phyloP scores from a whole-genome alignment of 2,888 invertebrate species.

The Capitulum mitella region DNA sequence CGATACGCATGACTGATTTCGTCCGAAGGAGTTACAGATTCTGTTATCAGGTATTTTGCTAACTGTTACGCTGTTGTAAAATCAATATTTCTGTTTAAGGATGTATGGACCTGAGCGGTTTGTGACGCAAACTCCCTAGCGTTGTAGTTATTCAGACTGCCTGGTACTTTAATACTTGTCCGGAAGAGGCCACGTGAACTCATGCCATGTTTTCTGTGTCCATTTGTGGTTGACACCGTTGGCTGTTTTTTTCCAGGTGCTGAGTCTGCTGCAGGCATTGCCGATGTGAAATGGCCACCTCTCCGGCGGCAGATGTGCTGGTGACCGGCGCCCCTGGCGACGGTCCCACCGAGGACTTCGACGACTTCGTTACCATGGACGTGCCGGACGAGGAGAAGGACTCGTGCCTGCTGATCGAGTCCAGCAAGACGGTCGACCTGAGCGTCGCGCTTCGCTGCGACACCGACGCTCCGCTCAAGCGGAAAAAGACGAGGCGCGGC shows the following conservation, averaged over 20 bases:
- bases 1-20: too few species aligned
- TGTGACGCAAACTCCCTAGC: too few species aligned
- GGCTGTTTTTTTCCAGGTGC: background rate
- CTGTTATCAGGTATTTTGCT: too few species aligned
- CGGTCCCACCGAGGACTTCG: background rate
- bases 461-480: background rate
- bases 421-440: background rate
- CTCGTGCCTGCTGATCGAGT: background rate
- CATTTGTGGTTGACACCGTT: too few species aligned
- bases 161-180: too few species aligned
- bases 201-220: too few species aligned
- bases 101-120: too few species aligned
- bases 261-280: background rate
- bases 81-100: too few species aligned
- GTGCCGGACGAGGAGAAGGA: background rate
- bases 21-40: too few species aligned
- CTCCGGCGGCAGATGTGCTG: background rate
- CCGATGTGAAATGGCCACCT: background rate
- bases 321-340: background rate
- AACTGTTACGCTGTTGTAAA: too few species aligned
- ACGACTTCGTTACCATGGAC: background rate
- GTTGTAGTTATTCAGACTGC: too few species aligned
- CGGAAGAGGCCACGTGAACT: too few species aligned
- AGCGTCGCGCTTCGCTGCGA: background rate
- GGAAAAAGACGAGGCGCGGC: background rate